These are phyloP conservation scores for Trichosurus vulpecula DNA, from an alignment of 2,797 vertebrate species.

Conservation along the genomic window DNA sequence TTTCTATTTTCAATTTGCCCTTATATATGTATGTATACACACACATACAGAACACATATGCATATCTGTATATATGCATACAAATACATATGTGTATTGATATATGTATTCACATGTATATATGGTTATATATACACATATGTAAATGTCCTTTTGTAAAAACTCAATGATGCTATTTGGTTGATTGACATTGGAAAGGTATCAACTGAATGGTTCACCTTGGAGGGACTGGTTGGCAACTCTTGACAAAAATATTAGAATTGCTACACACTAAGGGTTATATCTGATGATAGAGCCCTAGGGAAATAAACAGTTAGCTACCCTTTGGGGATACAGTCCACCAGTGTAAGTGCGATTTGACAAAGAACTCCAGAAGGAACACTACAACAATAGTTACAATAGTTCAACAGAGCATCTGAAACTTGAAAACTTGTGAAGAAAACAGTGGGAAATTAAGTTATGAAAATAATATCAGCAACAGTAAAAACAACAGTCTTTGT, in stretches of 20 bases:
- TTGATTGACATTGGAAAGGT: not conserved
- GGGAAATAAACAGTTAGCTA: not conserved
- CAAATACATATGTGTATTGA: no score
- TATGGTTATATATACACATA: not conserved
- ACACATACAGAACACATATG: no score
- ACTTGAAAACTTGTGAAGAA: not conserved
- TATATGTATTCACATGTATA: no score
- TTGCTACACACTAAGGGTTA: not conserved
- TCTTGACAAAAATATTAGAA: not conserved
- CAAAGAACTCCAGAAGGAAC: not conserved
- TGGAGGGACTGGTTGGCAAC: not conserved
- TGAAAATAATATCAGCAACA: not conserved
- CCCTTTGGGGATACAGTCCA: not conserved
- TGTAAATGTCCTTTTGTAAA: not conserved
- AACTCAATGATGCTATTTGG: not conserved
- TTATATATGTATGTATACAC: no score
- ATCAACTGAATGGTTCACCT: not conserved
- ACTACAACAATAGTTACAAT: not conserved
- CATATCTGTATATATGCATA: no score
- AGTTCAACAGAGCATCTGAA: not conserved
- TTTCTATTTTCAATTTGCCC: no score
- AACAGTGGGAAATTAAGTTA: conserved; percentile 37
- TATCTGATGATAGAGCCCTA: not conserved
- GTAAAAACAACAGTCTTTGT: not conserved
- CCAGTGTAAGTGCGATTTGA: not conserved